Conservation (phyloP, 2,888 invertebrate species). For the Unio delphinus region DNA sequence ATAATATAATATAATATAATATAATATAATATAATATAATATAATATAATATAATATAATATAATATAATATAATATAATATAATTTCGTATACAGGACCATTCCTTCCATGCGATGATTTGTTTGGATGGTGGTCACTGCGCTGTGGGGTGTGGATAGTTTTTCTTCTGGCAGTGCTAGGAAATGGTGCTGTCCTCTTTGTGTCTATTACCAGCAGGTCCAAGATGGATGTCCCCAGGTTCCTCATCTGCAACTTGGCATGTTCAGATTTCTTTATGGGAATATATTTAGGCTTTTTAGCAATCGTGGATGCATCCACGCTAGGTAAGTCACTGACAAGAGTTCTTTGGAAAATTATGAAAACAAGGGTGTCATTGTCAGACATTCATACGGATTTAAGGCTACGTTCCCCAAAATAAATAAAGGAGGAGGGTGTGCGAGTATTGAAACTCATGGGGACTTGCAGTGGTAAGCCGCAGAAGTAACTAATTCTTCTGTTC, state of each 20-base stretch:
- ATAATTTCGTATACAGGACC: constrained; percentile 77
- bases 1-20: too few species aligned
- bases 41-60: too few species aligned
- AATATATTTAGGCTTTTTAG: constrained; percentile 91
- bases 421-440: too few species aligned
- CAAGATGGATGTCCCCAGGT: constrained; percentile 96
- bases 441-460: too few species aligned
- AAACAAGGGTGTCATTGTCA: background rate
- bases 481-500: too few species aligned
- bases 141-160: constrained; percentile 98
- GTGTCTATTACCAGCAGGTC: constrained; percentile 91
- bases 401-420: too few species aligned
- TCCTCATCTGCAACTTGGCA: constrained; percentile 96
- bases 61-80: too few species aligned
- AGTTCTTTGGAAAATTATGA: background rate
- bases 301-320: constrained; percentile 95
- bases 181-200: constrained; percentile 95
- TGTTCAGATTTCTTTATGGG: constrained; percentile 99
- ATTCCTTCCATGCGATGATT: constrained; percentile 93
- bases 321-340: constrained; percentile 74
- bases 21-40: too few species aligned
- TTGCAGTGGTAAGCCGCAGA: too few species aligned
- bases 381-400: background rate
- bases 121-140: constrained; percentile 98
- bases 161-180: constrained; percentile 93